A percentile compares a stretch with the other conserved stretches of the same genome.
Conservation (phyloP, 2,113 vertebrate species). For the Atrichornis clamosus region DNA sequence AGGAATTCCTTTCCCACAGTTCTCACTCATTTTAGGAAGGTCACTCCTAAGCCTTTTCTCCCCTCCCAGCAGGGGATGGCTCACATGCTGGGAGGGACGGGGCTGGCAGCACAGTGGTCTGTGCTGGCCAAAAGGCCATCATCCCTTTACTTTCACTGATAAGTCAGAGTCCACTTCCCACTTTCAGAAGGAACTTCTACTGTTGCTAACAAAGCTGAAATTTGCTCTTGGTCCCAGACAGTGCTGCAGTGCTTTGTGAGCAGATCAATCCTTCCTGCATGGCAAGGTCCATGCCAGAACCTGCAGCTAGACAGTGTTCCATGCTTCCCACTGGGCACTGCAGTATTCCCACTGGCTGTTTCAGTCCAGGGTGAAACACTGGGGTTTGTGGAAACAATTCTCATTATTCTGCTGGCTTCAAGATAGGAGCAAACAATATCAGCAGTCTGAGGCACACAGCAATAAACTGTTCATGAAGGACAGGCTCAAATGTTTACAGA, state of each 20-base stretch:
- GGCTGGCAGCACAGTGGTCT: neutral
- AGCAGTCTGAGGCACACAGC: neutral
- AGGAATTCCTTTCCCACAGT: neutral
- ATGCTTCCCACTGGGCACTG: fast-evolving
- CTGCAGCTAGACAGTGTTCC: neutral
- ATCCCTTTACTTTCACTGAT: neutral
- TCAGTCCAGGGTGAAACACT: fast-evolving
- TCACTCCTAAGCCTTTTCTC: neutral
- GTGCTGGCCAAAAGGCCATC: neutral
- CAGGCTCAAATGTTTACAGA: conserved; percentile 7
- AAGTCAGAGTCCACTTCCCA: neutral
- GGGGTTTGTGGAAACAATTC: neutral
- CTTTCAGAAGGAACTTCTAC: neutral
- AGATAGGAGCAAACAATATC: neutral
- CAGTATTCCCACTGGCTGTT: neutral
- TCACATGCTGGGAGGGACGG: fast-evolving
- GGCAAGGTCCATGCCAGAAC: neutral
- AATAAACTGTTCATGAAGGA: neutral
- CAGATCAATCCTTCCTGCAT: neutral
- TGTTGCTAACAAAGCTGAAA: neutral
- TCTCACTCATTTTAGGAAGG: neutral
- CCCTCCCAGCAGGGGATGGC: neutral
- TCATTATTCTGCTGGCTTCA: neutral
- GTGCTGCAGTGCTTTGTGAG: neutral
- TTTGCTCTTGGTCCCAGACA: neutral